Base-by-base conservation (phyloP, 2,797 vertebrate genomes). In the Clarias laeviceps region DNA sequence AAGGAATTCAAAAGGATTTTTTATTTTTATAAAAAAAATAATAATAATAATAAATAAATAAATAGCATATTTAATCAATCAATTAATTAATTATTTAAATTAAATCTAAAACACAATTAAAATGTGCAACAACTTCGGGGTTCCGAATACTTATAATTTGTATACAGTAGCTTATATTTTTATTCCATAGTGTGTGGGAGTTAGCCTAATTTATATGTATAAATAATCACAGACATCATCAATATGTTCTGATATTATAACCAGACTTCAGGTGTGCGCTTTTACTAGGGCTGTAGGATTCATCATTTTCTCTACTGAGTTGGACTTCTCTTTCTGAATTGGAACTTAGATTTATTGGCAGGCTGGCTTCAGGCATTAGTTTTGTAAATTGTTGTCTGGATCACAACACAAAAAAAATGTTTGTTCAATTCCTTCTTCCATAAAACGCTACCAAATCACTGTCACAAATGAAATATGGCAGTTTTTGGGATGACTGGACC, bases 181-280 rank as follows among this genome's bases (percentile, higher is more conserved):
- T 65, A 11, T 32, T 72, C 56, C 80, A 84, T 85, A 83, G 84
- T 88, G 76, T 87, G 87, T 87, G 82, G 82, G 45, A 50, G 81
- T 89, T 37, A 37, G 32, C 32, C 15, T 24, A 45, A 84, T 82
- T 84, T 88, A 72, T 87, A 15, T 50, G 80, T 82, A 15, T n/a
- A n/a, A n/a, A n/a, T 64, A 88, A 87, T 91, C 34, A 40, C 59
- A 45, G 80, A 68, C 90, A 12, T 50, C 89, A 82, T 84, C 76
- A 27, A 69, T 80, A 56, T 27, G 64, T 11, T 72, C 57, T 76
- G 54, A 65, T 64, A 62, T 80, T 29, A 50, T 22, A 74, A 80
- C 70, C 70, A 72, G n/a, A 70, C 22, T 83, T 11, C 34, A 56
- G 0, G 65, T 22, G 34, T n/a, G 24, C 50, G 62, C 62, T 70